These are phyloP conservation scores for Meda fulgida DNA, from an alignment of 2,797 vertebrate species.

Conservation along the genomic window DNA sequence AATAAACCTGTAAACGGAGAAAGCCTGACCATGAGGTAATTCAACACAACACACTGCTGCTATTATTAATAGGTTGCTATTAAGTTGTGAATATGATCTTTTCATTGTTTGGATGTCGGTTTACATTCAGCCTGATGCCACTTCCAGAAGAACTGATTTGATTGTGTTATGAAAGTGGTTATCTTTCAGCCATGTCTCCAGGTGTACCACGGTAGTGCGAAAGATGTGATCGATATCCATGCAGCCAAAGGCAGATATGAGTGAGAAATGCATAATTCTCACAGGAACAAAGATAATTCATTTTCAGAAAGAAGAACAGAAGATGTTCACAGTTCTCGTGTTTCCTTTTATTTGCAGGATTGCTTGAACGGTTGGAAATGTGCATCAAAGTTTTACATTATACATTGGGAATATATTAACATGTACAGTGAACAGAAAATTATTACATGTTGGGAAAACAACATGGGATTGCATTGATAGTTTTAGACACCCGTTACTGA, in stretches of 20 bases:
- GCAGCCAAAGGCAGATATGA: not conserved
- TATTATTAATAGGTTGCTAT: not conserved
- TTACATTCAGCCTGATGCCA: not conserved
- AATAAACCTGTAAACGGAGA: too few species aligned
- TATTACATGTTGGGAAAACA: not conserved
- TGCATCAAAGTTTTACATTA: not conserved
- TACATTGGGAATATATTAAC: not conserved
- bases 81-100: not conserved
- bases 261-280: too few species aligned
- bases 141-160: not conserved
- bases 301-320: not conserved
- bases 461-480: not conserved
- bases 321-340: not conserved
- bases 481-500: not conserved
- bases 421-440: not conserved
- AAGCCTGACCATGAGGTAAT: not conserved
- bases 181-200: not conserved
- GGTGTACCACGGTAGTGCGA: not conserved
- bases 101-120: not conserved
- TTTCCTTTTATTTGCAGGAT: constrained; percentile 4
- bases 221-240: not conserved
- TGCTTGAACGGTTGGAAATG: not conserved
- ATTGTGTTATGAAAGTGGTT: too few species aligned
- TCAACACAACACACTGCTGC: not conserved
- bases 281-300: not conserved